Conservation (phyloP, 2,113 vertebrate genomes). For the Rhegmatorhina hoffmannsi region DNA sequence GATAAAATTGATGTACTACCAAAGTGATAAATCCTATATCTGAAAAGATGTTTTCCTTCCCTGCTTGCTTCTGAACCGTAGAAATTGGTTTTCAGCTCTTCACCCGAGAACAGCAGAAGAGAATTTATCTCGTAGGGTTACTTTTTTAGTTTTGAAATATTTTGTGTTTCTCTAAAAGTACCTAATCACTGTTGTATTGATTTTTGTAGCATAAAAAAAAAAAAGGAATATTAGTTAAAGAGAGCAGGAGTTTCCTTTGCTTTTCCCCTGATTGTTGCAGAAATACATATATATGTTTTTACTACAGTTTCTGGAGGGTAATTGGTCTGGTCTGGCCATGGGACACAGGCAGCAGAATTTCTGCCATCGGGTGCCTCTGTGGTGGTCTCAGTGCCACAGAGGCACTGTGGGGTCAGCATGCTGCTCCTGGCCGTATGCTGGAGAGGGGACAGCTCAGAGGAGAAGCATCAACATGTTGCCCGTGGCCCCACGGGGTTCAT, state of each 20-base stretch:
- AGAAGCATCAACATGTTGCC: neutral
- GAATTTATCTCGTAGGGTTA: neutral
- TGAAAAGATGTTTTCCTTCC: constrained; percentile 59
- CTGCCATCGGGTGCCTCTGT: neutral
- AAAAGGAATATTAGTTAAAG: neutral
- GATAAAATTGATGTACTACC: constrained; percentile 63
- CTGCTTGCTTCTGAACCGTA: constrained; percentile 35
- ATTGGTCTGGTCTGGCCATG: neutral
- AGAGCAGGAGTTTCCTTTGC: neutral
- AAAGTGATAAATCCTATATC: constrained; percentile 63
- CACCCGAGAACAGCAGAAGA: neutral
- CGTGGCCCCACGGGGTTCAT: neutral
- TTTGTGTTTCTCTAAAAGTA: neutral
- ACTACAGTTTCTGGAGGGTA: neutral
- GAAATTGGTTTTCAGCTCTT: constrained; percentile 61
- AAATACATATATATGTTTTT: neutral
- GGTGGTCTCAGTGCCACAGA: neutral
- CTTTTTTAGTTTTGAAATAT: neutral
- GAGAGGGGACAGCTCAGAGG: neutral
- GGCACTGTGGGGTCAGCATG: rapidly evolving
- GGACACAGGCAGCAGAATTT: neutral
- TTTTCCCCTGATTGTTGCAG: neutral
- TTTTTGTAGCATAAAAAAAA: neutral
- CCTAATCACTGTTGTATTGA: neutral
- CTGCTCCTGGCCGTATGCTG: rapidly evolving